Base-by-base conservation (phyloP, 2,113 vertebrate genomes). In the Pantherophis guttatus region DNA sequence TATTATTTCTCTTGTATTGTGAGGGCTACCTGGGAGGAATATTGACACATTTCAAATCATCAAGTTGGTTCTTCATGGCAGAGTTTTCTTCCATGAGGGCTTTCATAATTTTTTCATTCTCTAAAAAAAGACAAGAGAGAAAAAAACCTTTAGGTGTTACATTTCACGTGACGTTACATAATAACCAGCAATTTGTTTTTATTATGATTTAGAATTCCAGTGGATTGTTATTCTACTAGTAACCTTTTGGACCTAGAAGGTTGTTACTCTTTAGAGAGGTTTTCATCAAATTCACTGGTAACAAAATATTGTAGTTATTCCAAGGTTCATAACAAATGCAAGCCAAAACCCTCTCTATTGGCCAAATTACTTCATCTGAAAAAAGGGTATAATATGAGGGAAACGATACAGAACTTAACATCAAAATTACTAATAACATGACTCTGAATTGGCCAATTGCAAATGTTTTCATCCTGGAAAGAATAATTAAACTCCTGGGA, bases 21-120 rank as follows among this genome's bases (percentile, higher is more conserved):
- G 8, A 93, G 39, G 85, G 94, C 93, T 97, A 98, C 98, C 98
- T 97, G 95, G 95, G 91, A 54, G 96, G 90, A 19, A 29, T 54
- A 86, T 75, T 90, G 53, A 87, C 93, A 2, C 88, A 75, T 91
- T 0, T 96, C 86, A 96, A 50, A 93, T 97, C 96, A 90, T 97
- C 96, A 92, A 97, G 65, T 91, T 96, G 96, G 91, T 52, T 95
- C 91, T 96, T 97, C 95, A 97, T 94, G 44, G 96, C 94, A 0
- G 94, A 95, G 50, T 97, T 97, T 94, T 98, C 97, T 92, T 95
- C 93, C 92, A 93, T 95, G 92, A 96, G 44, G 86, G 94, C 91
- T 95, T 97, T 96, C 85, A 96, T 87, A 55, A 96, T 85, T 92
- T 93, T 97, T 88, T 88, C 95, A 29, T 97, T 97, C 95, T 96